Base-by-base conservation (phyloP, 2,888 invertebrate species). In the Nomada ruficornis region DNA sequence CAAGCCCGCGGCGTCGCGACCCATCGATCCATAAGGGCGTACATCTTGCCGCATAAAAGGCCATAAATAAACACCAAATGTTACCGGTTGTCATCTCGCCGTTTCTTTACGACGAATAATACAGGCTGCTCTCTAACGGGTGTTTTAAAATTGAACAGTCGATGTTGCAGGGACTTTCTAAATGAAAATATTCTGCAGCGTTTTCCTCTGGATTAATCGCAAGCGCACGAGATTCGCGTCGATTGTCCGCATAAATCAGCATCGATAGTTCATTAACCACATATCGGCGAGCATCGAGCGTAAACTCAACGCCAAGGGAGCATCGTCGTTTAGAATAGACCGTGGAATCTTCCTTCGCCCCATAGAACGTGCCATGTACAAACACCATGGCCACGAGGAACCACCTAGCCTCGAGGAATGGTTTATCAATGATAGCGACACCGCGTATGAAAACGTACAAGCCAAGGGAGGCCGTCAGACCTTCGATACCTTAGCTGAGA, bases 81-180 rank as follows among this genome's bases (percentile, higher is more conserved):
- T 68, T 77, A 77, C 50, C 69, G 52, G 63, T 77, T 65, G 79
- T 77, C 69, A 47, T 77, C 79, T 26, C 44, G 47, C 23, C 15
- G 29, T 20, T 23, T 10, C 55, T 4, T 54, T 5, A 42, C 54
- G 18, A 60, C 65, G 44, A 67, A 57, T 73, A 60, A 55, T 23
- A 44, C 52, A 64, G 47, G 11, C 13, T 47, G 47, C 15, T 47
- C 13, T 15, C 47, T 11, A 47, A 47, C 47, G 15, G 47, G 47
- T 47, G 36, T 15, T 3, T 3, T 3, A 15, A 47, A 47, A 47
- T 15, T 47, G 11, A 15, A 13, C 11, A 47, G 11, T 13, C 47
- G 13, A 47, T 13, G 47, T 47, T 13, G 47, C 10, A 13, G 47
- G 47, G 11, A 13, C 13, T 0, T 13, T 13, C 29, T 7, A 7